Conservation (phyloP, 92 coral and sea anemone species). For the Palythoa grandiflora region DNA sequence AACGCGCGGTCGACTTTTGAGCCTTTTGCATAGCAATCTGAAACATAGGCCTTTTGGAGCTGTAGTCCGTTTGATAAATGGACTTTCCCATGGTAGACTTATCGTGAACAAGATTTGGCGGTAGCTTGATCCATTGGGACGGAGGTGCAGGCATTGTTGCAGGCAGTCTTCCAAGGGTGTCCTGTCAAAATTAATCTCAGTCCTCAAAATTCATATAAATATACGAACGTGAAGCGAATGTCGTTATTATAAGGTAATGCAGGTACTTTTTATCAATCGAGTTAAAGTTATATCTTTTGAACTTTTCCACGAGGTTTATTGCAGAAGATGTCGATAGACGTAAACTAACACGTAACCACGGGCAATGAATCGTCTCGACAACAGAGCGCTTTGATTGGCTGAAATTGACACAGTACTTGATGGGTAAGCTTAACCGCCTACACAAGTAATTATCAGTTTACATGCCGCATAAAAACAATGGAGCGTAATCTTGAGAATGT, state of each 20-base stretch:
- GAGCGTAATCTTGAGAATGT: too few species aligned
- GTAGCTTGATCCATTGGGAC: constrained; percentile 92
- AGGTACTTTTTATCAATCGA: background rate
- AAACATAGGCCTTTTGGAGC: constrained; percentile 82
- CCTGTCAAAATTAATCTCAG: background rate
- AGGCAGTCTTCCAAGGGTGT: background rate
- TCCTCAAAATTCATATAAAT: background rate
- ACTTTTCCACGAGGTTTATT: constrained; percentile 10
- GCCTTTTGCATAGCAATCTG: constrained; percentile 83
- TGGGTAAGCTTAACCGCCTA: background rate
- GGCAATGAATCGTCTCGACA: background rate
- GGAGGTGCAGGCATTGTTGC: constrained; percentile 31
- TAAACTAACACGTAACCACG: constrained; percentile 45
- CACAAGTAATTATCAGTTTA: constrained; percentile 16
- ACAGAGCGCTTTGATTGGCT: constrained; percentile 16
- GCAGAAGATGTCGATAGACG: background rate
- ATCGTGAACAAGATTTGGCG: constrained; percentile 85
- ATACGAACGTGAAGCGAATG: background rate
- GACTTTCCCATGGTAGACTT: constrained; percentile 82
- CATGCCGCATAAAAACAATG: constrained; percentile 4
- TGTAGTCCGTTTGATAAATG: constrained; percentile 81
- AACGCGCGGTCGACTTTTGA: constrained; percentile 57
- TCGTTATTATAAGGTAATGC: background rate
- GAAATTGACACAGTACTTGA: background rate
- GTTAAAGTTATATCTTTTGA: background rate